Base-by-base conservation (phyloP, 2,797 vertebrate species). In the Enteromius radiatus region DNA sequence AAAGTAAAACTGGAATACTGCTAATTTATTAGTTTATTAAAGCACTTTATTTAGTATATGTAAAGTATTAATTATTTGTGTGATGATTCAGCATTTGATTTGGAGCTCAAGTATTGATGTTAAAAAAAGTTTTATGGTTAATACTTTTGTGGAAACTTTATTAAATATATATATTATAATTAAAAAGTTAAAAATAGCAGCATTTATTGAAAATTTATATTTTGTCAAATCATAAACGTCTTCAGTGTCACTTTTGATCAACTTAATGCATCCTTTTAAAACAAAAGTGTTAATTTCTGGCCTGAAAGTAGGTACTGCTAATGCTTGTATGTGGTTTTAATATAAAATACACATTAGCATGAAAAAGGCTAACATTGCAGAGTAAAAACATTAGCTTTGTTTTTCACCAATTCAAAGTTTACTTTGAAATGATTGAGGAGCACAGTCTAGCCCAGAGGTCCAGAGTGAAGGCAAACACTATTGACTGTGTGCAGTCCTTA, bases 401-500 rank as follows among this genome's bases (percentile, higher is more conserved):
- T 61, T 69, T 80, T 31, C 19, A 45, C 26, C 54, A 47, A 45
- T 45, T 73, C 54, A 61, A 3, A 63, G 68, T 80, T 73, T 80
- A 23, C 78, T 71, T 73, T 82, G 67, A 59, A 75, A 75, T 31
- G 59, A 52, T 17, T 88, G 87, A 80, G 84, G 79, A 86, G 90
- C 83, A 88, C 89, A 89, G 63, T 1, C 36, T 82, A 83, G 86
- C 80, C 81, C 87, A 85, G 89, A 89, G 89, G 87, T 81, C 78
- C 85, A 86, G 91, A 90, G 26, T 88, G 88, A 90, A 89, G 89
- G 88, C 84, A 84, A 89, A 87, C 89, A 91, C 93, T 88, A 84
- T 87, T 90, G 91, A 93, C 90, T 91, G 90, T 89, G 93, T 95
- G 90, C 93, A 90, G 93, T 95, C 96, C 97, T 95, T 98, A 97